These are phyloP conservation scores for Xiphydria camelus DNA, from an alignment of 2,888 invertebrate genomes.

Conservation along the genomic window DNA sequence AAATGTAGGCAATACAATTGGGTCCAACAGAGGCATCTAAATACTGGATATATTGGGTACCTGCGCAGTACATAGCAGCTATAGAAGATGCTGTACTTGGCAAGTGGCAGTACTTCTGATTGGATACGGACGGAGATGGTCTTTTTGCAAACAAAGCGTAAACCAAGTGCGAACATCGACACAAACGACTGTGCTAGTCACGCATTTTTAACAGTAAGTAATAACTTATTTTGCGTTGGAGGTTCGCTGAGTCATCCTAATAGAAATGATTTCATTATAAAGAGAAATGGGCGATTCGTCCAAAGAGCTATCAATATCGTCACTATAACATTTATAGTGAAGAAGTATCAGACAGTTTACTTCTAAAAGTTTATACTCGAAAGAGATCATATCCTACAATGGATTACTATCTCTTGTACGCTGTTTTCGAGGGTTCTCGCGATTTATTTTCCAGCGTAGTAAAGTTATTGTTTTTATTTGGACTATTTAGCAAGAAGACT, in stretches of 20 bases:
- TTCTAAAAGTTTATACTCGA: too few species aligned
- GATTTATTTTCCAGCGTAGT: too few species aligned
- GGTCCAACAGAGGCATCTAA: constrained; percentile 90
- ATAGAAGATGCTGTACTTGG: constrained; percentile 89
- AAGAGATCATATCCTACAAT: too few species aligned
- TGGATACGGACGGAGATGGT: constrained; percentile 28
- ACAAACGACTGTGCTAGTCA: constrained; percentile 53
- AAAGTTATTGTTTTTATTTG: too few species aligned
- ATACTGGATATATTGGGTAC: constrained; percentile 95
- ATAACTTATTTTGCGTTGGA: constrained; percentile 44
- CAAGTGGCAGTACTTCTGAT: constrained; percentile 80
- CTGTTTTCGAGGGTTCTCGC: too few species aligned
- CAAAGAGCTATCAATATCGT: too few species aligned
- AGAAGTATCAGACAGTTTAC: too few species aligned
- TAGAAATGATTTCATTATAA: constrained; percentile 14
- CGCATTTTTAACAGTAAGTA: constrained; percentile 49
- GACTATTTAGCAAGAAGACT: too few species aligned
- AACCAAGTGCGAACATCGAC: constrained; percentile 45
- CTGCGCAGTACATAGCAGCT: constrained; percentile 86
- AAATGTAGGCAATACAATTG: constrained; percentile 77
- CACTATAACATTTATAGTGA: too few species aligned
- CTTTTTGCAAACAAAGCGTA: constrained; percentile 37
- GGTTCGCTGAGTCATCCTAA: constrained; percentile 27
- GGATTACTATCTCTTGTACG: too few species aligned
- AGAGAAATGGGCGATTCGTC: too few species aligned